Base-by-base conservation (phyloP, 1,140 invertebrate genomes). In the Drosophila azteca region DNA sequence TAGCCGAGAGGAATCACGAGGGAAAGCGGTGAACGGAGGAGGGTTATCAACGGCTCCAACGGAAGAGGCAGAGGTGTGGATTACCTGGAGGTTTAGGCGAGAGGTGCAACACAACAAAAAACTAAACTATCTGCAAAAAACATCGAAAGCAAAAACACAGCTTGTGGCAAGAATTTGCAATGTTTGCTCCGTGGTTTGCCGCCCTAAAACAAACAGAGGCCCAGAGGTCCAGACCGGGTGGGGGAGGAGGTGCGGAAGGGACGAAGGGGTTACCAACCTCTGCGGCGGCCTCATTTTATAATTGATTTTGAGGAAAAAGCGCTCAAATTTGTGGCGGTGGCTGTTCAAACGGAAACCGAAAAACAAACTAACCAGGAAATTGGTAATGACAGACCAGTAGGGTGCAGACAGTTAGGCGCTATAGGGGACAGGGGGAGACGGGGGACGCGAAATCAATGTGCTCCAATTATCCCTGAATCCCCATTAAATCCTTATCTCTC, bases 121-220 rank as follows among this genome's bases (percentile, higher is more conserved):
- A 13, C 3, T 39, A 39, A 39, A 13, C 11, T 39, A 39, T 5
- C 11, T 39, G 35, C 35, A 51, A 63, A 55, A 29, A 20, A 20
- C 17, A n/a, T 11, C 39, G 62, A 59, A 65, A 45, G 20, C 24
- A 55, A 74, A 39, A 39, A 11, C 35, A 39, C 3, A 4, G 35
- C 11, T 39, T 4, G 35, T 39, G 35, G 35, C 31, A 11, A 13
- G 55, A 71, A 65, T 55, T 29, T 63, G 13, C 51, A 58, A 69
- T 81, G 62, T 87, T 85, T 85, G 75, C 46, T 49, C 52, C 64
- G 60, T 43, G 35, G 35, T 39, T 39, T 70, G 35, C 45, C 31
- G 8, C 8, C 67, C 43, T 49, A 59, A 59, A 43, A 64, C 82
- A 78, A 78, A 87, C 60, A 81, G 54, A 5, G 35, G 11, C 11